Conservation (phyloP, 2,113 vertebrate genomes). For the Orientallactaga bullata region DNA sequence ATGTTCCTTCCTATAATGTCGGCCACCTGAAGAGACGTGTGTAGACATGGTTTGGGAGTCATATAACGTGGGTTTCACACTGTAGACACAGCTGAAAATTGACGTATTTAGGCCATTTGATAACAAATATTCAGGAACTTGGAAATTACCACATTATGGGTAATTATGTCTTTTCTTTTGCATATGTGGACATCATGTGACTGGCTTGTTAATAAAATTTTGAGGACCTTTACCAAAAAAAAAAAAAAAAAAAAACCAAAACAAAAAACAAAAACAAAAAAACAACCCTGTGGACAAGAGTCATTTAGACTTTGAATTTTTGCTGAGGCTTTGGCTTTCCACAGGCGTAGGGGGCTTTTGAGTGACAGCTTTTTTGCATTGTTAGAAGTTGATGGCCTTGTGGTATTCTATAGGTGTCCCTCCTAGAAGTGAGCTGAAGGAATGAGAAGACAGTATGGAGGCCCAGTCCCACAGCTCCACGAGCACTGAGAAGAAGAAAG, state of each 20-base stretch:
- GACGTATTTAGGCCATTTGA: not conserved
- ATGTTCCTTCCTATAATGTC: not conserved
- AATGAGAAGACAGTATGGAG: slow-evolving; percentile 98
- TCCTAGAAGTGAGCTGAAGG: slow-evolving; percentile 92
- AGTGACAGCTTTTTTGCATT: not conserved
- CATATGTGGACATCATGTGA: not conserved
- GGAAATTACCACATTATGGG: not conserved
- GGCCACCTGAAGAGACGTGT: not conserved
- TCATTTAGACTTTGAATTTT: slow-evolving; percentile 51
- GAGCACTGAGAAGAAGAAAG: slow-evolving; percentile 97
- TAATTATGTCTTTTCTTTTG: not conserved
- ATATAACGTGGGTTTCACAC: not conserved
- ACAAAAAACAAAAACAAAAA: not conserved
- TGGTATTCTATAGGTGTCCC: slow-evolving; percentile 87
- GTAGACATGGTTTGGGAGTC: not conserved
- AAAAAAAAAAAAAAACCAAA: too few relatives aligned
- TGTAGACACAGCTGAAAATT: not conserved
- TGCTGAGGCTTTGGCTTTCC: slow-evolving; percentile 57
- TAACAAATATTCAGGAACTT: not conserved
- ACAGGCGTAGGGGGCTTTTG: slow-evolving; percentile 50
- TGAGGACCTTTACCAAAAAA: slow-evolving; percentile 61
- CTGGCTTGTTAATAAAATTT: slow-evolving; percentile 58
- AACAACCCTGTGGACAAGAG: slow-evolving; percentile 34
- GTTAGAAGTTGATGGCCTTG: slow-evolving; percentile 73
- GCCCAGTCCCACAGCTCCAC: slow-evolving; percentile 97